phyloP scores from a whole-genome alignment of 2,113 vertebrate species.

The Paramisgurnus dabryanus region DNA sequence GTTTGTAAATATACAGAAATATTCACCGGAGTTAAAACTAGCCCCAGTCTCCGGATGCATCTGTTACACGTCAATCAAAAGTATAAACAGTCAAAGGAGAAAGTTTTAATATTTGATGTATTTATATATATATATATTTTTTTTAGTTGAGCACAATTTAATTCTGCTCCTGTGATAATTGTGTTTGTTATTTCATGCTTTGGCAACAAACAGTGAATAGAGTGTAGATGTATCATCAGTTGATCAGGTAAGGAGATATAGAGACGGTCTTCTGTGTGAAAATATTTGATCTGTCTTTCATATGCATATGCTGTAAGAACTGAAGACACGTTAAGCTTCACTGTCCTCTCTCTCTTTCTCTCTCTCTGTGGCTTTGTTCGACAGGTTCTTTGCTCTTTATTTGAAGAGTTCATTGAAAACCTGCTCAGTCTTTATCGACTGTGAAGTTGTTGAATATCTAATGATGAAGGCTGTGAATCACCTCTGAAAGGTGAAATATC shows the following conservation, averaged over 20 bases:
- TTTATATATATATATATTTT: background rate
- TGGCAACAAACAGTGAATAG: no score
- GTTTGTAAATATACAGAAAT: background rate
- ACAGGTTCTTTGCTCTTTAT: slow-evolving; percentile 31
- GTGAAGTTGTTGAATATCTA: slow-evolving; percentile 11
- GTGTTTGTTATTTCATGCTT: no score
- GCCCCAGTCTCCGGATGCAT: background rate
- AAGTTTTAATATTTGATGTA: background rate
- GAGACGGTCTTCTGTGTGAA: background rate
- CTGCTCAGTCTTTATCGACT: slow-evolving; percentile 9
- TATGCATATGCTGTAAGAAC: slow-evolving; percentile 26
- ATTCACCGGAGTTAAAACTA: background rate
- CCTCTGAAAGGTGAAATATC: slow-evolving; percentile 15
- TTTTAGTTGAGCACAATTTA: background rate
- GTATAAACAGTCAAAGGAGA: background rate
- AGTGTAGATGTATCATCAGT: background rate
- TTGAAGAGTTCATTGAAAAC: slow-evolving; percentile 25
- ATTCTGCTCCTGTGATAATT: no score
- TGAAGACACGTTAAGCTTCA: slow-evolving; percentile 14
- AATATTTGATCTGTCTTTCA: slow-evolving; percentile 34
- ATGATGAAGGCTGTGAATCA: slow-evolving; percentile 8
- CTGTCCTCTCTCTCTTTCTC: background rate
- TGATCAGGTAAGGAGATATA: slow-evolving; percentile 23
- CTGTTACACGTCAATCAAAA: background rate
- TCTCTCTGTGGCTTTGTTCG: background rate